Evolutionary conservation across 2,113 vertebrate genomes (phyloP).

Genomic region (Semicossyphus pulcher): DNA sequence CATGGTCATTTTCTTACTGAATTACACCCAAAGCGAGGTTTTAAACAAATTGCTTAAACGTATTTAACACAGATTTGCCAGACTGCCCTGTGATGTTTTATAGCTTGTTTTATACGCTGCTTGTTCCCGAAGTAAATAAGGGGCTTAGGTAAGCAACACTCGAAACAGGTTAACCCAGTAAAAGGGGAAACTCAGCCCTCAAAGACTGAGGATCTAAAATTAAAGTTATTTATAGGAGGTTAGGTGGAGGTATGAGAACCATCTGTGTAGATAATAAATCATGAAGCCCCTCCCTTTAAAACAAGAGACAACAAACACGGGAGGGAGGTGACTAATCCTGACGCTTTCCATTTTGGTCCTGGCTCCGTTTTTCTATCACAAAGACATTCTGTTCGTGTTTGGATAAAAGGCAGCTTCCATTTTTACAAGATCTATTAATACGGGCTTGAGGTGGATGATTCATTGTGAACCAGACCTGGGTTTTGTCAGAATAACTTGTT

Average conservation of each 20-base stretch:
- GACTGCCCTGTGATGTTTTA: slow-evolving; percentile 36
- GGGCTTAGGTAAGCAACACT: slow-evolving; percentile 31
- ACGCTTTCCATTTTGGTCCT: slow-evolving; percentile 65
- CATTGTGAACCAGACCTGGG: slow-evolving; percentile 76
- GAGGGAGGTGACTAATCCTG: slow-evolving; percentile 57
- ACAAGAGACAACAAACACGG: slow-evolving; percentile 46
- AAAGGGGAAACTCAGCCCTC: slow-evolving; percentile 23
- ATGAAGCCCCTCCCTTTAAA: slow-evolving; percentile 23
- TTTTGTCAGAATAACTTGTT: slow-evolving; percentile 64
- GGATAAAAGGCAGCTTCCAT: slow-evolving; percentile 70
- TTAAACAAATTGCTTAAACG: slow-evolving; percentile 39
- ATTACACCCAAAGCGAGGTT: slow-evolving; percentile 35
- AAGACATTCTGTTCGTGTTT: slow-evolving; percentile 67
- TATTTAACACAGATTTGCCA: slow-evolving; percentile 29
- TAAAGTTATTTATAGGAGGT: slow-evolving; percentile 28
- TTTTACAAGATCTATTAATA: slow-evolving; percentile 82
- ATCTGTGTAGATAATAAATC: slow-evolving; percentile 31
- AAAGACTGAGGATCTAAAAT: slow-evolving; percentile 31
- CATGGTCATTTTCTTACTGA: slow-evolving; percentile 45
- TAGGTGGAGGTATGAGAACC: slow-evolving; percentile 31
- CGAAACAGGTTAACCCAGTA: slow-evolving; percentile 49
- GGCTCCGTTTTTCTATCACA: slow-evolving; percentile 59
- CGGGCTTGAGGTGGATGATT: slow-evolving; percentile 74
- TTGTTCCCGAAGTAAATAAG: slow-evolving; percentile 27
- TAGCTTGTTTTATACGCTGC: slow-evolving; percentile 27